Evolutionary conservation across 1,140 invertebrate genomes (phyloP).

Genomic region (Wiebesia pumilae): DNA sequence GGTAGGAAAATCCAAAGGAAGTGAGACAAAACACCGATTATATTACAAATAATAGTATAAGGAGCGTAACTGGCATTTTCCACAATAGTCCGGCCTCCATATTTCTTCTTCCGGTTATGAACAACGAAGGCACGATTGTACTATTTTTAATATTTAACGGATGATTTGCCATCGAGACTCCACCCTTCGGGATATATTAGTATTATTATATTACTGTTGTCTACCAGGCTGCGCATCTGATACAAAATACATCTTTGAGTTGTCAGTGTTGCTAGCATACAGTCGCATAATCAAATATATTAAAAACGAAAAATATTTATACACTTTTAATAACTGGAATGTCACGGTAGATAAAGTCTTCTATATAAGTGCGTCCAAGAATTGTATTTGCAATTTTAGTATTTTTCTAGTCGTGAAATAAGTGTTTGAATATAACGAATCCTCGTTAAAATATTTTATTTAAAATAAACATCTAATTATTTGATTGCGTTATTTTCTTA

Average conservation of each 20-base stretch:
- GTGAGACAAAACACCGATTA: not conserved
- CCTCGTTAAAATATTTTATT: too few species aligned
- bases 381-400: too few species aligned
- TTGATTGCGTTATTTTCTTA: too few species aligned
- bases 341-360: too few species aligned
- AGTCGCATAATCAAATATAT: not conserved
- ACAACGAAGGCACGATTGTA: not conserved
- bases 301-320: not conserved
- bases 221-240: not conserved
- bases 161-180: conserved; percentile 27
- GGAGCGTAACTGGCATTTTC: conserved; percentile 17
- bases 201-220: not conserved
- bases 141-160: conserved; percentile 42
- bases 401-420: too few species aligned
- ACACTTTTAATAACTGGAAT: too few species aligned
- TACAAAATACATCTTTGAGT: not conserved
- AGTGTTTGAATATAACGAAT: too few species aligned
- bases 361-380: too few species aligned
- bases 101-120: conserved; percentile 17
- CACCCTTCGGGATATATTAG: not conserved
- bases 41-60: not conserved
- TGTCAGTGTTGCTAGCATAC: not conserved
- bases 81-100: conserved; percentile 9
- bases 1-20: not conserved
- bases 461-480: too few species aligned